Percentiles rank a stretch among this genome's conserved stretches.
These are phyloP conservation scores for Andrena flavipes DNA, from an alignment of 2,888 invertebrate species.

Conservation along the genomic window DNA sequence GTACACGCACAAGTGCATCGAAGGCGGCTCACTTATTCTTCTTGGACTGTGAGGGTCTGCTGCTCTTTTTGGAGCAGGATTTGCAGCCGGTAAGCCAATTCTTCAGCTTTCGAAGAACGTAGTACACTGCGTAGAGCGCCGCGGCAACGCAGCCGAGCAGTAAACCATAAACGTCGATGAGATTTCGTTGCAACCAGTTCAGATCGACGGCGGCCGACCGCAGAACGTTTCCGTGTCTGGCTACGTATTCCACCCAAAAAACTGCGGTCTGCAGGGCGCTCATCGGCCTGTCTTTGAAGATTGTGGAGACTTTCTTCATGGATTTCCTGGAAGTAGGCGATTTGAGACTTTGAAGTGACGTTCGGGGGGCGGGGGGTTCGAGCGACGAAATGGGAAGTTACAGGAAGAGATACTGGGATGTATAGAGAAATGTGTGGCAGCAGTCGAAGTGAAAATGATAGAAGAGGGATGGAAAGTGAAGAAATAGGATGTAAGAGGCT, in stretches of 20 bases:
- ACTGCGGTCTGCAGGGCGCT: slow-evolving; percentile 67
- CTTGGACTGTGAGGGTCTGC: slow-evolving; percentile 38
- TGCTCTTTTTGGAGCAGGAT: neutral
- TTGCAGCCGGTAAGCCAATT: slow-evolving; percentile 7
- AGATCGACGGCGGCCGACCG: slow-evolving; percentile 76
- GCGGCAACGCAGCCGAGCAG: slow-evolving; percentile 66
- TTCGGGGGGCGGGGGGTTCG: neutral
- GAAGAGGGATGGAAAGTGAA: too few relatives aligned
- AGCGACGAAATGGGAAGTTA: neutral
- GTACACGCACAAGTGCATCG: neutral
- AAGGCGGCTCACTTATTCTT: slow-evolving; percentile 54
- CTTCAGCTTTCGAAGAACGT: slow-evolving; percentile 29
- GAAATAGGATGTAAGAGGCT: too few relatives aligned
- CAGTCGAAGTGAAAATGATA: too few relatives aligned
- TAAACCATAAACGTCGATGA: slow-evolving; percentile 86
- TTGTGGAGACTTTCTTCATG: slow-evolving; percentile 56
- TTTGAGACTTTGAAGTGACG: neutral
- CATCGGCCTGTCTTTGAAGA: slow-evolving; percentile 71
- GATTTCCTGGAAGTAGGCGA: slow-evolving; percentile 66
- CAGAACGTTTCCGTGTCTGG: slow-evolving; percentile 68
- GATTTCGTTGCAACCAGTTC: slow-evolving; percentile 82
- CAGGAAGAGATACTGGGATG: too few relatives aligned
- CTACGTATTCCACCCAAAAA: slow-evolving; percentile 74
- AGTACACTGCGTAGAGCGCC: slow-evolving; percentile 2
- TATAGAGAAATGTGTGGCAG: too few relatives aligned